phyloP scores from a whole-genome alignment of 2,797 vertebrate species.

The Hypotaenidia okinawae region DNA sequence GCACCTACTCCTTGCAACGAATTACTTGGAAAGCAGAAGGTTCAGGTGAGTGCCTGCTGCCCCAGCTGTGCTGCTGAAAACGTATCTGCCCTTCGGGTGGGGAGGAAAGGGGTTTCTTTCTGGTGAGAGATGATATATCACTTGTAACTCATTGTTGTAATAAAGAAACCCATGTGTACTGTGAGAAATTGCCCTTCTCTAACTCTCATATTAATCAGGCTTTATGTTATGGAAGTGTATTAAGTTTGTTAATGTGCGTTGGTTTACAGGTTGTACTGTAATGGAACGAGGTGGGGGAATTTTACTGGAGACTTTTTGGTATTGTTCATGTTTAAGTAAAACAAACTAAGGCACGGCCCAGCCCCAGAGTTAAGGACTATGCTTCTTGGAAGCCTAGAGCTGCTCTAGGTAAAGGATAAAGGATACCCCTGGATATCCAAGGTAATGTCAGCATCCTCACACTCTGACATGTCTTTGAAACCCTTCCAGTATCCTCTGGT shows the following conservation, averaged over 20 bases:
- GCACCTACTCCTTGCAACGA: background rate
- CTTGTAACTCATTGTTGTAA: background rate
- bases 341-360: background rate
- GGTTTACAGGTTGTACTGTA: background rate
- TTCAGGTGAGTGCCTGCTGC: background rate
- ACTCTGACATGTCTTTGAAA: background rate
- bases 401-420: background rate
- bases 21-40: background rate
- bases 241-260: background rate
- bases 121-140: background rate
- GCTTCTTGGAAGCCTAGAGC: background rate
- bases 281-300: background rate
- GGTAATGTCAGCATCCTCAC: background rate
- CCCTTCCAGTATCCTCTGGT: background rate
- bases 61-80: background rate
- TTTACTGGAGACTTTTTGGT: background rate
- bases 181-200: background rate
- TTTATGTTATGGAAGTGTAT: background rate
- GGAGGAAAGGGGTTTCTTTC: background rate
- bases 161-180: background rate
- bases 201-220: background rate
- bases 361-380: background rate
- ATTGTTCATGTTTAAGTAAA: background rate
- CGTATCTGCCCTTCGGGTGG: background rate
- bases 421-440: background rate